These are phyloP conservation scores for Drosophila sucinea DNA, from an alignment of 1,140 invertebrate species.

Conservation along the genomic window DNA sequence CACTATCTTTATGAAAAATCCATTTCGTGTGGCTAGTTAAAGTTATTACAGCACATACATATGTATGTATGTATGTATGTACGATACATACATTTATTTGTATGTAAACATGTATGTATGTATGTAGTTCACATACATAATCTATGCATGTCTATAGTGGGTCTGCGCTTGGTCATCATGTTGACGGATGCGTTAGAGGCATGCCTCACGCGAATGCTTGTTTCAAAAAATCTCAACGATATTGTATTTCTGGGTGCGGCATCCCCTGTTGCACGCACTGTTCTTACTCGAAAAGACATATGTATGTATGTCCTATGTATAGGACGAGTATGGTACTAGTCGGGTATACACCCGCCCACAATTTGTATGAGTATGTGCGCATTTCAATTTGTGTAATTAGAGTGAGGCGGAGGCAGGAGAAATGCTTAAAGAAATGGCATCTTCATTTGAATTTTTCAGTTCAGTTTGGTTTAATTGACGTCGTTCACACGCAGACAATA, in stretches of 20 bases:
- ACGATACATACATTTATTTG: neutral
- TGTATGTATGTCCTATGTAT: neutral
- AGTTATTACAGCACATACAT: neutral
- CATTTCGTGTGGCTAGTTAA: constrained; percentile 6
- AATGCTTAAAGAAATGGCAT: constrained; percentile 46
- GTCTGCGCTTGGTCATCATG: constrained; percentile 5
- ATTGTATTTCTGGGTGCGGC: constrained; percentile 3
- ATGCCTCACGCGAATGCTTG: constrained; percentile 10
- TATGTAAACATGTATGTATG: neutral
- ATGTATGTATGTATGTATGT: neutral
- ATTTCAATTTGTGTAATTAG: constrained; percentile 75
- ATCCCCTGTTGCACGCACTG: constrained; percentile 26
- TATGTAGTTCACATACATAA: neutral
- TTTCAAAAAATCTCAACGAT: constrained; percentile 9
- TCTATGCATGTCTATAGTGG: neutral
- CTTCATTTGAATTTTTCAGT: constrained; percentile 58
- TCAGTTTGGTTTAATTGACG: constrained; percentile 59
- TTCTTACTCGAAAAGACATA: constrained; percentile 5
- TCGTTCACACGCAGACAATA: constrained; percentile 55
- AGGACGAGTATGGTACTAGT: no score
- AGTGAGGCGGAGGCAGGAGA: constrained; percentile 30
- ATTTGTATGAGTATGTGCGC: constrained; percentile 46
- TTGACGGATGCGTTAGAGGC: constrained; percentile 8
- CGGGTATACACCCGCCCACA: constrained; percentile 32
- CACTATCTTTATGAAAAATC: constrained; percentile 4